Conservation (phyloP, 2,888 invertebrate genomes). For the Callimorpha dominula region DNA sequence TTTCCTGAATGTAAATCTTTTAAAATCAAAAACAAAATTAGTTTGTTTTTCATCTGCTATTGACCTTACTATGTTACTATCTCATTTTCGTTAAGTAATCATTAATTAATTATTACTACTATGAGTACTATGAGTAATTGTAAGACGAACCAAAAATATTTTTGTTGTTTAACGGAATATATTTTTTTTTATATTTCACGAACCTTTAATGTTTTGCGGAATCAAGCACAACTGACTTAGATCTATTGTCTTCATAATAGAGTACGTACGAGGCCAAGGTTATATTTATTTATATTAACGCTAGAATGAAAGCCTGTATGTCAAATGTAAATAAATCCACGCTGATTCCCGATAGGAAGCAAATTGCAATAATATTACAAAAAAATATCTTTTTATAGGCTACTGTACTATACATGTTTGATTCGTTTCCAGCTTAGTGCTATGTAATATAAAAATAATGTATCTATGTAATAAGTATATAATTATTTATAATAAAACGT, state of each 20-base stretch:
- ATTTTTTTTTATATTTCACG: no score
- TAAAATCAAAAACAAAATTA: neutral
- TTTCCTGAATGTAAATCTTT: neutral
- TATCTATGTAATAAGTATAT: no score
- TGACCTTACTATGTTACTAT: no score
- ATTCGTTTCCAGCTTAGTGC: neutral
- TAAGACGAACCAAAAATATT: neutral
- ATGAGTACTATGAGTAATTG: neutral
- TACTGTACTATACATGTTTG: neutral
- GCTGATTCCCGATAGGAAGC: neutral
- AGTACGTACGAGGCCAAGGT: neutral
- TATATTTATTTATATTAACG: neutral
- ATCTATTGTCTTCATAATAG: neutral
- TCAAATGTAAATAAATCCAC: neutral
- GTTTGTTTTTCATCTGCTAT: neutral
- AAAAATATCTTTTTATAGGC: neutral
- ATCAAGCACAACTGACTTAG: neutral
- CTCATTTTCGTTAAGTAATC: neutral
- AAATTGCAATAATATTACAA: neutral
- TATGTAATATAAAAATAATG: no score
- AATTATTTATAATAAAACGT: no score
- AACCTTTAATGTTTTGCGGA: neutral
- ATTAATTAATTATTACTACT: no score
- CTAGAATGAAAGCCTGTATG: neutral
- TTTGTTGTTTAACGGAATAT: neutral